A percentile compares a stretch with the other conserved stretches of the same genome.
These are phyloP conservation scores for Remorina albescens DNA, from an alignment of 2,797 vertebrate genomes.

Conservation along the genomic window DNA sequence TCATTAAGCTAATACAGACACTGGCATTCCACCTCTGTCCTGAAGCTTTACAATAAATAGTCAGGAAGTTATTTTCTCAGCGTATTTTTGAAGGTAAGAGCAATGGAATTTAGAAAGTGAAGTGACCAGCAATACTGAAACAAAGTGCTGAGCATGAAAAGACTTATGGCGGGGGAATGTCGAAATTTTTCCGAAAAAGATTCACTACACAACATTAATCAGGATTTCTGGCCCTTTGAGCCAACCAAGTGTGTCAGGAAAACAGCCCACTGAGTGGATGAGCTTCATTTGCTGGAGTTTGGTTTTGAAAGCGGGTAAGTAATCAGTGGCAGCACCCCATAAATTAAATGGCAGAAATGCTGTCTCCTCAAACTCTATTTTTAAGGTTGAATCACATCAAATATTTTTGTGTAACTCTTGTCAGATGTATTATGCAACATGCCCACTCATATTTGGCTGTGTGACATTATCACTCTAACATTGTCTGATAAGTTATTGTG, in stretches of 20 bases:
- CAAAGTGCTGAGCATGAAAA: conserved; percentile 44
- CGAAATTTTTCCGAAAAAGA: conserved; percentile 32
- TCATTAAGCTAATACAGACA: conserved; percentile 27
- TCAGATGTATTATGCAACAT: neutral
- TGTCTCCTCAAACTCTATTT: conserved; percentile 53
- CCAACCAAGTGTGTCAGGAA: conserved; percentile 70
- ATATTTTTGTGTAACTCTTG: conserved; percentile 19
- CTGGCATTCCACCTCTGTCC: neutral
- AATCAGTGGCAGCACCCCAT: conserved; percentile 53
- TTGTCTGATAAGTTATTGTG: neutral
- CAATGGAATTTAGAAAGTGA: conserved; percentile 16
- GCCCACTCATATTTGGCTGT: conserved; percentile 12
- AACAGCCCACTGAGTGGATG: conserved; percentile 46
- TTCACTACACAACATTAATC: conserved; percentile 60
- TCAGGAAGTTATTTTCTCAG: neutral
- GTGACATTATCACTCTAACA: conserved; percentile 1
- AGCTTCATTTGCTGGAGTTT: conserved; percentile 60
- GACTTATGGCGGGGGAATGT: neutral
- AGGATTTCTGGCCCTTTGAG: conserved; percentile 36
- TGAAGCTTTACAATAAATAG: conserved; percentile 21
- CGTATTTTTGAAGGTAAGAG: conserved; percentile 31
- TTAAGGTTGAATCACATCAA: conserved; percentile 35
- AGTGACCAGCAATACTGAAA: conserved; percentile 20
- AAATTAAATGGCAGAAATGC: conserved; percentile 51
- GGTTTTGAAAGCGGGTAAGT: conserved; percentile 45